Conservation (phyloP, 2,113 vertebrate species). For the Excalfactoria chinensis region DNA sequence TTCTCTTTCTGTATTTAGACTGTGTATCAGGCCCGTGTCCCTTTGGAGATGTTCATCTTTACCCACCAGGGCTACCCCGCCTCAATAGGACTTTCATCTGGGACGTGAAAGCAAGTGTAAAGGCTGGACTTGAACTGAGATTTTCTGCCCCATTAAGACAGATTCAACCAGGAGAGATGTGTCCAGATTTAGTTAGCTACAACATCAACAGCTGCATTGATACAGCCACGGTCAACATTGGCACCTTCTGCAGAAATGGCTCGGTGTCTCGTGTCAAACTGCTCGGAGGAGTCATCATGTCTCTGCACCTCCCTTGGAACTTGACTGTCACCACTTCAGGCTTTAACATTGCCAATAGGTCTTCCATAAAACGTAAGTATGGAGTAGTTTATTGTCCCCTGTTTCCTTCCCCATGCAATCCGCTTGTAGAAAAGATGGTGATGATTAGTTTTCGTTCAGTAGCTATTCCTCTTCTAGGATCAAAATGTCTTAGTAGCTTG, state of each 20-base stretch:
- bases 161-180: conserved; percentile 75
- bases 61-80: conserved; percentile 71
- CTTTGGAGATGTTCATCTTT: conserved; percentile 76
- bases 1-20: conserved; percentile 76
- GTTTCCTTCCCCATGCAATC: background rate
- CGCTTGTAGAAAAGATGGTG: background rate
- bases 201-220: conserved; percentile 73
- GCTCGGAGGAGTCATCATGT: conserved; percentile 77
- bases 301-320: conserved; percentile 81
- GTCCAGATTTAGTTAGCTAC: conserved; percentile 82
- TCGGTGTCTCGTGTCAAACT: conserved; percentile 80
- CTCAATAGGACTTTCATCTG: conserved; percentile 89
- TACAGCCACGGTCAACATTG: conserved; percentile 68
- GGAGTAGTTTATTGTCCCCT: background rate
- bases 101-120: conserved; percentile 79
- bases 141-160: conserved; percentile 84
- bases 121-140: conserved; percentile 81
- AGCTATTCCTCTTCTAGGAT: background rate
- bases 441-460: background rate
- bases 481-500: background rate
- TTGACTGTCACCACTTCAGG: conserved; percentile 70
- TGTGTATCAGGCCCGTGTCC: conserved; percentile 80
- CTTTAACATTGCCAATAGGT: conserved; percentile 82
- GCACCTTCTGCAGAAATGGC: conserved; percentile 90
- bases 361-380: conserved; percentile 83